These are phyloP conservation scores for Brachypteracias leptosomus DNA, from an alignment of 2,113 vertebrate species.

Conservation along the genomic window DNA sequence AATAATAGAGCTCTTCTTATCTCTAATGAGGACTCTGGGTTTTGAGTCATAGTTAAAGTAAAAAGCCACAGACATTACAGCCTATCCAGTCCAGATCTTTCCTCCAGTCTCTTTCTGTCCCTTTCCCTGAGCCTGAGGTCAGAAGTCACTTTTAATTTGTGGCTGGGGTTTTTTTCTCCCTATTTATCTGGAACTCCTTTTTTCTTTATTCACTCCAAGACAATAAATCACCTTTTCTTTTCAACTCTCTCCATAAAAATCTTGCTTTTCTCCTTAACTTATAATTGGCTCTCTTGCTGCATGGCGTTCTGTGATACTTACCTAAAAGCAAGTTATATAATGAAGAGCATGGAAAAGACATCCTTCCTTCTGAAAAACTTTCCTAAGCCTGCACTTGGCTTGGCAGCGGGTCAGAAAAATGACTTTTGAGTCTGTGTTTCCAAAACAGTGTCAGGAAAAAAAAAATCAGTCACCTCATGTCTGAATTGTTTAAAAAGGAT, in stretches of 20 bases:
- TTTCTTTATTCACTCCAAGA: constrained; percentile 21
- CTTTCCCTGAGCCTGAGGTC: not conserved
- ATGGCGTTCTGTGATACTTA: not conserved
- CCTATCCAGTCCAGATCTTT: not conserved
- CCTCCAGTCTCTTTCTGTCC: not conserved
- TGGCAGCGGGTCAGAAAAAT: constrained; percentile 11
- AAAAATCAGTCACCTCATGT: not conserved
- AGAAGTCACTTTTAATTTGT: constrained; percentile 20
- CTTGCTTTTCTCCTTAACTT: constrained; percentile 36
- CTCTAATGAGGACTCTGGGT: not conserved
- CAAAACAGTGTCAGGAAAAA: not conserved
- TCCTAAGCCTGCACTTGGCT: not conserved
- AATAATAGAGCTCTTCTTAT: constrained; percentile 1
- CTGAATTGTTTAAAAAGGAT: constrained; percentile 31
- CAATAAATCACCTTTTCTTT: constrained; percentile 11
- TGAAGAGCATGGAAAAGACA: not conserved
- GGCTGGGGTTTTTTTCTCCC: not conserved
- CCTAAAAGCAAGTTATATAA: not conserved
- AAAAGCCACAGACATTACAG: not conserved
- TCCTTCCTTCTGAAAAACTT: constrained; percentile 1
- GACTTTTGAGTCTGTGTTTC: not conserved
- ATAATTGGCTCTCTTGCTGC: constrained; percentile 10
- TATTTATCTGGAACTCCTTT: not conserved
- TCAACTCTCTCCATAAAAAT: not conserved
- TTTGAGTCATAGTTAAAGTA: not conserved